Evolutionary conservation across 1,140 invertebrate genomes (phyloP), one percentile per base, ranked within the genome.

Genomic region (Trypoxylus dichotomus): DNA sequence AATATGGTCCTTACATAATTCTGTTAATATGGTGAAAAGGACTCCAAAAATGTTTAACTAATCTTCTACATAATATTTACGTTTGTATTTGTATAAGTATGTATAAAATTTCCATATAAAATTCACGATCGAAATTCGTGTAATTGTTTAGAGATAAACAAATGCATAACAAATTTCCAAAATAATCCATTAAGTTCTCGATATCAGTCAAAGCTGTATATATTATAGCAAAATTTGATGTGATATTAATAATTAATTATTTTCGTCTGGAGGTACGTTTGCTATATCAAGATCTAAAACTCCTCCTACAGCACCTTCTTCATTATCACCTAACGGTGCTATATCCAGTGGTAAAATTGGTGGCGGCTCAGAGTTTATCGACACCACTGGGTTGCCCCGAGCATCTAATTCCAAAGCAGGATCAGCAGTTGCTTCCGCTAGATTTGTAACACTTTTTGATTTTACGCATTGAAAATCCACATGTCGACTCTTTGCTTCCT

Each of bases 401-500:
- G 90, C 89, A 82, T 92, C 91, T 47, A 93, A 83, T 83, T 93
- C 91, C 63, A 93, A 83, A 1, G 90, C 91, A 1, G 94, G 94
- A 88, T 97, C 96, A 3, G 95, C 94, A n/a, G 96, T 95, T 5
- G 96, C 94, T 87, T 96, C 94, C 0, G 95, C 96, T 43, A 97
- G 87, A 88, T 97, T 97, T 2, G 96, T 97, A 0, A 97, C 96
- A 0, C 95, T 97, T 85, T 97, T 97, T 0, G 95, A 96, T 86
- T 97, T 97, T 11, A 97, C 95, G 84, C 96, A 98, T 87, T 98
- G 94, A 86, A 99, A 99, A 87, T 99, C 98, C 0, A 99, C 98
- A 87, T 99, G 98, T 6, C 98, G 92, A 86, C 96, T 98, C 84
- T 98, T 99, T 0, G 97, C 97, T 85, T 99, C 98, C 84, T 99